Evolutionary conservation across 1,140 invertebrate species (phyloP).

Genomic region (Periplaneta americana): DNA sequence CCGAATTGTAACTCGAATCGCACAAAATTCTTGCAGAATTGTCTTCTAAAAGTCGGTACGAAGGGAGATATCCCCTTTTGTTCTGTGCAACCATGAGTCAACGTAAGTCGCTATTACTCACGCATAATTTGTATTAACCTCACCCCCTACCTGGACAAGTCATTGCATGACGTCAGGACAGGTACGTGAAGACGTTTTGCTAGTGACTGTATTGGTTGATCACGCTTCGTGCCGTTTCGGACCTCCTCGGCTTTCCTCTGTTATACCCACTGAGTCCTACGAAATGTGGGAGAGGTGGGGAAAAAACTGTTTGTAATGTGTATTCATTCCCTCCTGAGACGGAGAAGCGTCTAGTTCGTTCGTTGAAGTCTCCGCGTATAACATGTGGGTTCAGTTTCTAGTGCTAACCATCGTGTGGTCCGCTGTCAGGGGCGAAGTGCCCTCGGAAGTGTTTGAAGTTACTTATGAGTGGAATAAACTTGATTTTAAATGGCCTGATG

Average conservation of each 20-base stretch:
- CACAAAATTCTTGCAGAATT: too few relatives aligned
- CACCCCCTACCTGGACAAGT: background rate
- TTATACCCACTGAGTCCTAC: background rate
- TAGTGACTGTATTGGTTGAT: background rate
- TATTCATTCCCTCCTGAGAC: background rate
- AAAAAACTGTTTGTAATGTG: background rate
- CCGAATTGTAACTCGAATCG: too few relatives aligned
- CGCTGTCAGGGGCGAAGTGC: background rate
- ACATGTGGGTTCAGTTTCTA: background rate
- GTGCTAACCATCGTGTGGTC: background rate
- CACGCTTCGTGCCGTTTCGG: background rate
- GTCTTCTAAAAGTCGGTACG: too few relatives aligned
- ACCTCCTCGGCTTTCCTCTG: background rate
- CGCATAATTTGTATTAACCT: background rate
- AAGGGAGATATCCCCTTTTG: background rate
- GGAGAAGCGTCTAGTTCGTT: background rate
- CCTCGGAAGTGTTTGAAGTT: conserved; percentile 32
- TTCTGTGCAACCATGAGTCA: background rate
- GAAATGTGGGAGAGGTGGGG: background rate
- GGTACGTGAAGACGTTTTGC: background rate
- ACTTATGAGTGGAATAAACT: conserved; percentile 40
- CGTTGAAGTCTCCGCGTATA: background rate
- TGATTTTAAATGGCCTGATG: conserved; percentile 35
- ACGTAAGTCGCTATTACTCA: background rate
- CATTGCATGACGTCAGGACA: background rate